Evolutionary conservation across 2,888 invertebrate species (phyloP).

Genomic region (Cataglyphis livida): DNA sequence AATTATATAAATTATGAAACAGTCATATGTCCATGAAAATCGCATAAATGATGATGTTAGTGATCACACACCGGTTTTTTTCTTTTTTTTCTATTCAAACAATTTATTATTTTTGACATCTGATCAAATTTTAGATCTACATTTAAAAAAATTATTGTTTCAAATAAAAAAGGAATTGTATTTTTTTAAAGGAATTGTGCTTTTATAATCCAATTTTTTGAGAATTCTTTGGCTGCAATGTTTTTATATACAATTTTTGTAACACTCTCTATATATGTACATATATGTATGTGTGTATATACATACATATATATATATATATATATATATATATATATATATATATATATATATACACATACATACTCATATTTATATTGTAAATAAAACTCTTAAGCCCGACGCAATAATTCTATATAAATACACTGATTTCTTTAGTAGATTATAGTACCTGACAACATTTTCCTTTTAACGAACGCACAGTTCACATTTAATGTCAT

Average conservation of each 20-base stretch:
- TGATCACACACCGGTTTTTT: not conserved
- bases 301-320: not conserved
- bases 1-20: not conserved
- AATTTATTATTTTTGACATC: not conserved
- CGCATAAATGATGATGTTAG: not conserved
- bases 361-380: slow-evolving; percentile 44
- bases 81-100: not conserved
- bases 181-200: not conserved
- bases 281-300: not conserved
- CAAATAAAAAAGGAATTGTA: not conserved
- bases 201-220: not conserved
- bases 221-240: not conserved
- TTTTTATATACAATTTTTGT: slow-evolving; percentile 14
- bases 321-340: slow-evolving; percentile 18
- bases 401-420: slow-evolving; percentile 80
- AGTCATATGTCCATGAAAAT: not conserved
- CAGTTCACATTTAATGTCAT: slow-evolving; percentile 83
- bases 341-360: slow-evolving; percentile 2
- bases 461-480: slow-evolving; percentile 78
- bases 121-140: not conserved
- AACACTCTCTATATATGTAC: not conserved
- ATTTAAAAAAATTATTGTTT: not conserved
- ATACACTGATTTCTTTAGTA: slow-evolving; percentile 79
- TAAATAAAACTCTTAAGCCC: slow-evolving; percentile 76
- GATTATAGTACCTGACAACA: slow-evolving; percentile 78